Evolutionary conservation across 2,113 vertebrate species (phyloP).

Genomic region (Zosterops hypoxanthus): DNA sequence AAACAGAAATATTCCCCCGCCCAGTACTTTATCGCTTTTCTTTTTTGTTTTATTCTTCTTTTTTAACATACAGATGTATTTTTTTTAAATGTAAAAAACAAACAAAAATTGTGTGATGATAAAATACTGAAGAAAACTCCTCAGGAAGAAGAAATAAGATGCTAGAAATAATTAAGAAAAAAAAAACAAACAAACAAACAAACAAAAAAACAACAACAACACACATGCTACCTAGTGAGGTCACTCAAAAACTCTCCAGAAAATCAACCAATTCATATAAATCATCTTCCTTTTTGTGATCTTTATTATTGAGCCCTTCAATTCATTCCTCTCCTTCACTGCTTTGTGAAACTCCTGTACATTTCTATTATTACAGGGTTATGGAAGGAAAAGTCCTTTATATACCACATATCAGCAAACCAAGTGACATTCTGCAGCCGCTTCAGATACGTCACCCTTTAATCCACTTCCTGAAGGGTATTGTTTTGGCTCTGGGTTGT

Average conservation of each 20-base stretch:
- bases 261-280: background rate
- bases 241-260: background rate
- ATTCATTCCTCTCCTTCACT: background rate
- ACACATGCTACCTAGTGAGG: background rate
- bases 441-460: background rate
- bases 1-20: background rate
- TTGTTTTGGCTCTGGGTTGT: background rate
- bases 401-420: background rate
- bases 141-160: background rate
- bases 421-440: fast-evolving
- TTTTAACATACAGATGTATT: background rate
- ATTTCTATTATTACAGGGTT: background rate
- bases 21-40: background rate
- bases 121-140: background rate
- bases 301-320: background rate
- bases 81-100: background rate
- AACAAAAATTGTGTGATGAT: background rate
- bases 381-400: background rate
- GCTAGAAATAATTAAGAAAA: background rate
- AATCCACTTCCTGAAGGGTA: background rate
- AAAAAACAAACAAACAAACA: background rate
- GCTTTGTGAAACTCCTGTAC: background rate
- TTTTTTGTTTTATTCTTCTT: background rate
- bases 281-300: background rate
- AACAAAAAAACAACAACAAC: background rate